Percentiles rank a stretch among this genome's conserved stretches.
Conservation (phyloP, 2,888 invertebrate species). For the Lydus trimaculatus region DNA sequence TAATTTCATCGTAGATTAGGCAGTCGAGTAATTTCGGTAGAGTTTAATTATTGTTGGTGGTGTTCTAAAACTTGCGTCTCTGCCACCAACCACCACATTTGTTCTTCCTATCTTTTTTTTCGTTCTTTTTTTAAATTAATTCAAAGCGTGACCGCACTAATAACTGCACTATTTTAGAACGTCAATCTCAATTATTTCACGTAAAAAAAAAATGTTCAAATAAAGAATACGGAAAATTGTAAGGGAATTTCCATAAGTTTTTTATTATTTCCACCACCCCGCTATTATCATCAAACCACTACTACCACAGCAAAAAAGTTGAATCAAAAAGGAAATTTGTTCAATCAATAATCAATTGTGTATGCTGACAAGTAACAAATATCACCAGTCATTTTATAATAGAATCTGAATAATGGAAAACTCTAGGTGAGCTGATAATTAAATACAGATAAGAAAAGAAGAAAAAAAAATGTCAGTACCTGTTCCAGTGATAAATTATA, state of each 20-base stretch:
- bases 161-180: conserved; percentile 32
- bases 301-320: neutral
- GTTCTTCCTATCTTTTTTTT: conserved; percentile 18
- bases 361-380: neutral
- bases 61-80: conserved; percentile 20
- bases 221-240: neutral
- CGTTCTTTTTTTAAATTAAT: conserved; percentile 52
- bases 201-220: neutral
- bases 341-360: conserved; percentile 4
- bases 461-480: neutral
- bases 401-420: neutral
- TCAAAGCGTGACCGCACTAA: conserved; percentile 56
- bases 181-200: conserved; percentile 13
- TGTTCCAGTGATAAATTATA: neutral
- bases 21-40: conserved; percentile 32
- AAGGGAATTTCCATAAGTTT: neutral
- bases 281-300: neutral
- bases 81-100: conserved; percentile 5
- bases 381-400: neutral
- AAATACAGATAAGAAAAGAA: neutral
- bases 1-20: conserved; percentile 35
- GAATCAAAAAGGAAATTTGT: neutral
- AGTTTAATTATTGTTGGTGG: conserved; percentile 34
- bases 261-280: neutral
- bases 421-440: neutral